Conservation (phyloP, 2,797 vertebrate species). For the Buceros bicornis region DNA sequence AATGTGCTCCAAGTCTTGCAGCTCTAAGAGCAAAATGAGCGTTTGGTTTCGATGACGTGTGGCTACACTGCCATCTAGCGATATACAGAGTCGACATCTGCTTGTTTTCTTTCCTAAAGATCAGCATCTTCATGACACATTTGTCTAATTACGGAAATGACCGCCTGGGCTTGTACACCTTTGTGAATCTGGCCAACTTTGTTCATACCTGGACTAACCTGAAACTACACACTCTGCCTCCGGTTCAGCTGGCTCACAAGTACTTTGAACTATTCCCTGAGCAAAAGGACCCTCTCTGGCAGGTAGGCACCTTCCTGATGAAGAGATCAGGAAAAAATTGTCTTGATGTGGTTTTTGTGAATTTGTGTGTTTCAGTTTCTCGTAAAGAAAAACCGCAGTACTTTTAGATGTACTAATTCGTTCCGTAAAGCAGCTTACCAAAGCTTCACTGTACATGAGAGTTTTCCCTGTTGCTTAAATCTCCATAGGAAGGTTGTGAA, state of each 20-base stretch:
- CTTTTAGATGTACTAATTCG: neutral
- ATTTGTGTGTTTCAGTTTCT: neutral
- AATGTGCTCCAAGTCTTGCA: neutral
- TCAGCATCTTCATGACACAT: constrained; percentile 98
- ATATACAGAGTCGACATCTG: neutral
- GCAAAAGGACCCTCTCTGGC: constrained; percentile 96
- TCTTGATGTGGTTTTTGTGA: neutral
- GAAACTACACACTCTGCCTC: constrained; percentile 92
- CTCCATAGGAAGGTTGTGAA: neutral
- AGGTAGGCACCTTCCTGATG: constrained; percentile 83
- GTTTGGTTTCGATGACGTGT: neutral
- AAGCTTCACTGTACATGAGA: neutral
- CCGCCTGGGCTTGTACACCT: constrained; percentile 93
- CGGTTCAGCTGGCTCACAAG: constrained; percentile 90
- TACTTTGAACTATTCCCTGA: constrained; percentile 97
- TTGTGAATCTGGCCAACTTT: constrained; percentile 95
- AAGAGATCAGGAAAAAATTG: neutral
- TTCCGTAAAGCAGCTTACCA: neutral
- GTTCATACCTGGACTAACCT: constrained; percentile 95
- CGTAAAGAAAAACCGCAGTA: neutral
- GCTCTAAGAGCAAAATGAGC: neutral
- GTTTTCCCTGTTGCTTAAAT: neutral
- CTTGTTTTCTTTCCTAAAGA: constrained; percentile 77
- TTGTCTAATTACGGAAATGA: constrained; percentile 94
- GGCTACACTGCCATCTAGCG: constrained; percentile 73